These are phyloP conservation scores for Dascyllus trimaculatus DNA, from an alignment of 2,113 vertebrate species.

Conservation along the genomic window DNA sequence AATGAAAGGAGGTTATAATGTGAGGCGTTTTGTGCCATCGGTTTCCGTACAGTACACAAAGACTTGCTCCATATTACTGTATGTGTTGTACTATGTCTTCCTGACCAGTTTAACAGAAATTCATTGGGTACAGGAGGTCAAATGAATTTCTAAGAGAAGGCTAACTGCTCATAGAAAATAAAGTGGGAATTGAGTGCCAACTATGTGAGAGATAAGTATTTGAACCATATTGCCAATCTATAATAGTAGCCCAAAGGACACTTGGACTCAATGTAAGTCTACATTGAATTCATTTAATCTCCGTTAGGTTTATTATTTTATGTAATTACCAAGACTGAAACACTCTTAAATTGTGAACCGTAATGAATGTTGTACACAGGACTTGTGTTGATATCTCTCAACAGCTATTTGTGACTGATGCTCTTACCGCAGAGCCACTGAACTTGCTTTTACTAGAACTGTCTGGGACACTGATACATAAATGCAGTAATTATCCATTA, in stretches of 20 bases:
- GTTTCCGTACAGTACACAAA: conserved; percentile 55
- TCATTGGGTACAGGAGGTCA: conserved; percentile 50
- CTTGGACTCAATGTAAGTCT: background rate
- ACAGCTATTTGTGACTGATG: background rate
- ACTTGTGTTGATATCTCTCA: background rate
- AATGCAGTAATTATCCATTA: too few species aligned
- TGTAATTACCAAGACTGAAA: background rate
- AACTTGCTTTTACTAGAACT: conserved; percentile 6
- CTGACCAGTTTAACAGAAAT: conserved; percentile 56
- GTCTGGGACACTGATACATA: background rate
- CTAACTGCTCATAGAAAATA: conserved; percentile 37
- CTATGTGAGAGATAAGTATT: conserved; percentile 10
- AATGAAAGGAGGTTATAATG: conserved; percentile 58
- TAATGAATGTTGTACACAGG: background rate
- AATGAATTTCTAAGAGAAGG: conserved; percentile 48
- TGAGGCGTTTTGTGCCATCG: conserved; percentile 44
- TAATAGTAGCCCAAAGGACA: background rate
- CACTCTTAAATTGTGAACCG: background rate
- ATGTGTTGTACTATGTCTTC: conserved; percentile 35
- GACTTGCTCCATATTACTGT: conserved; percentile 17
- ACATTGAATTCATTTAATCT: conserved; percentile 11
- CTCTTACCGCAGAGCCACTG: background rate
- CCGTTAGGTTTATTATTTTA: background rate
- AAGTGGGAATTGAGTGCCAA: conserved; percentile 13
- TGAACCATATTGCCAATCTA: conserved; percentile 22